phyloP scores from a whole-genome alignment of 1,140 invertebrate genomes.

The Triops cancriformis region DNA sequence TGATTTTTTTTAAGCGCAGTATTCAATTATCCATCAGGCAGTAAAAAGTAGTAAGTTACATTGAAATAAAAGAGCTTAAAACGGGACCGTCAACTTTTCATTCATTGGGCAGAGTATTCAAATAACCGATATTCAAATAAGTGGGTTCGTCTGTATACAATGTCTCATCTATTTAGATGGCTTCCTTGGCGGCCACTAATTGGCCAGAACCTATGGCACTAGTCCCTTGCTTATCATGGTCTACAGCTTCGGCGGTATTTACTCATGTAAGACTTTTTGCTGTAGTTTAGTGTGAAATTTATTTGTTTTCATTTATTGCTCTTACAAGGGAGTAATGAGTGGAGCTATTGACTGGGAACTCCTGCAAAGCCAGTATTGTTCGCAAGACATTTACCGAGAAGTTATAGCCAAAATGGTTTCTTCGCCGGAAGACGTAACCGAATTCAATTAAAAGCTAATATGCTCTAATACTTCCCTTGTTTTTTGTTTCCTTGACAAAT shows the following conservation, averaged over 20 bases:
- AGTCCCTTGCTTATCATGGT: slow-evolving; percentile 94
- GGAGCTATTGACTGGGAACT: slow-evolving; percentile 89
- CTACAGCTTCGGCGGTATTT: slow-evolving; percentile 90
- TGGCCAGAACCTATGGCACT: slow-evolving; percentile 87
- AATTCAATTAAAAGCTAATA: neutral
- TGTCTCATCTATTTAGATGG: slow-evolving; percentile 61
- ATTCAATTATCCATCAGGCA: too few relatives aligned
- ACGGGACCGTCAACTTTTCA: too few relatives aligned
- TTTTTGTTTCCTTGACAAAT: neutral
- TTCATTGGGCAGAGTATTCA: too few relatives aligned
- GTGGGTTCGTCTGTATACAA: too few relatives aligned
- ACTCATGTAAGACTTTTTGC: slow-evolving; percentile 61
- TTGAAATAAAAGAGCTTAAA: too few relatives aligned
- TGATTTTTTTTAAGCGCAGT: too few relatives aligned
- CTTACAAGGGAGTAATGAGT: slow-evolving; percentile 78
- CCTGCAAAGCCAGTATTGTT: slow-evolving; percentile 78
- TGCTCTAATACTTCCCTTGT: neutral
- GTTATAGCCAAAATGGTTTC: slow-evolving; percentile 68
- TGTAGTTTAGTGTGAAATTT: slow-evolving; percentile 27
- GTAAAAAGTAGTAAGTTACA: too few relatives aligned
- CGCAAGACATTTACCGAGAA: slow-evolving; percentile 68
- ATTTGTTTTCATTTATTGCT: slow-evolving; percentile 27
- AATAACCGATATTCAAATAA: too few relatives aligned
- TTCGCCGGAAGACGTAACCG: slow-evolving; percentile 37
- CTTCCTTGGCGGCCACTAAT: slow-evolving; percentile 86